Evolutionary conservation across 1,140 invertebrate genomes (phyloP).

Genomic region (Aphelinus certus): DNA sequence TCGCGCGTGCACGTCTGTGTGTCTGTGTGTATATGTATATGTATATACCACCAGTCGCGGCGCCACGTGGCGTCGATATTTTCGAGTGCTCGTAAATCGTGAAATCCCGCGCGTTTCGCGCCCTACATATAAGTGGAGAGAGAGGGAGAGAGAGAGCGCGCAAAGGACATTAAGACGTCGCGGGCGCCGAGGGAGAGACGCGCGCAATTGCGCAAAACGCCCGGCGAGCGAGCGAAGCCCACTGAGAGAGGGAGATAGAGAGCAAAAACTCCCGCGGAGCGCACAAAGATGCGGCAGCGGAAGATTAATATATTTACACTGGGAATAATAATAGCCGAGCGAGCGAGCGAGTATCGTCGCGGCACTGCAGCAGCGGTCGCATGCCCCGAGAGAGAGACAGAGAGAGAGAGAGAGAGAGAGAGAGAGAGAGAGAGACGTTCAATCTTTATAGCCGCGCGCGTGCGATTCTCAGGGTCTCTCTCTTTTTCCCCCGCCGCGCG

Average conservation of each 20-base stretch:
- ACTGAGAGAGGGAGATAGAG: conserved; percentile 9
- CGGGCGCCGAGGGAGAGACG: background rate
- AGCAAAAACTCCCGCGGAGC: background rate
- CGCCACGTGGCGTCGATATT: no score
- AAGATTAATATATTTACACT: conserved; percentile 39
- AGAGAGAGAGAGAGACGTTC: background rate
- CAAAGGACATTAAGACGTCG: conserved; percentile 8
- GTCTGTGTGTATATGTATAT: no score
- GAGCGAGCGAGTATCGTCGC: conserved; percentile 1
- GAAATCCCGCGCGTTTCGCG: no score
- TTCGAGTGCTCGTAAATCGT: no score
- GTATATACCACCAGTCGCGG: no score
- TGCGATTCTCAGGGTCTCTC: conserved; percentile 16
- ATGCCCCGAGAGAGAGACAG: no score
- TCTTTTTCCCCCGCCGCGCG: background rate
- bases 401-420: background rate
- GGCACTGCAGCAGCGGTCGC: background rate
- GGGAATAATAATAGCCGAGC: conserved; percentile 33
- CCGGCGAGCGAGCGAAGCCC: background rate
- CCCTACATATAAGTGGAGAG: no score
- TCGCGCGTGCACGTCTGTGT: no score
- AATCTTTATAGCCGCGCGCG: background rate
- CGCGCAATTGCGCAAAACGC: conserved; percentile 21
- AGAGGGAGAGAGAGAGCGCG: no score
- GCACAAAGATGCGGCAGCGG: background rate